Evolutionary conservation across 2,797 vertebrate genomes (phyloP).

Genomic region (Etheostoma nigrum): DNA sequence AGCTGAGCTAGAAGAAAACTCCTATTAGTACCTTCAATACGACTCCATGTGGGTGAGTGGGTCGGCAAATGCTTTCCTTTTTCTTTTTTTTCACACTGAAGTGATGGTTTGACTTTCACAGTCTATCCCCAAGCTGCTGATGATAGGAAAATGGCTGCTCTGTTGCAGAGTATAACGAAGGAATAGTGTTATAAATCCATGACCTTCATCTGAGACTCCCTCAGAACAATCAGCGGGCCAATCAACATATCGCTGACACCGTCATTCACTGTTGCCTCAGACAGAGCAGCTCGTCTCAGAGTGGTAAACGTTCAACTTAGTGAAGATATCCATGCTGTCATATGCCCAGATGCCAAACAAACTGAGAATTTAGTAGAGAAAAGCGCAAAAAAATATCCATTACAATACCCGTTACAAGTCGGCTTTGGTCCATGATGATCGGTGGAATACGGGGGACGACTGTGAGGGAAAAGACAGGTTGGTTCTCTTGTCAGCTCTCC

Average conservation of each 20-base stretch:
- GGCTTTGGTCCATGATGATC: conserved; percentile 64
- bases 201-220: conserved; percentile 39
- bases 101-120: conserved; percentile 40
- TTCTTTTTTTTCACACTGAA: conserved; percentile 20
- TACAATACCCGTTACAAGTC: conserved; percentile 62
- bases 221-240: conserved; percentile 36
- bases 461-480: conserved; percentile 60
- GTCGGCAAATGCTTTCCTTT: not conserved
- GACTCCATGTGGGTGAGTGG: not conserved
- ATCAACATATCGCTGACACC: conserved; percentile 7
- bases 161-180: conserved; percentile 29
- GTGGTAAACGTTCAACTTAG: conserved; percentile 15
- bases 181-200: conserved; percentile 30
- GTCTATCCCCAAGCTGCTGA: conserved; percentile 32
- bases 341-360: conserved; percentile 39
- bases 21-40: not conserved
- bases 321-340: conserved; percentile 11
- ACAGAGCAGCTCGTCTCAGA: conserved; percentile 19
- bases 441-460: conserved; percentile 45
- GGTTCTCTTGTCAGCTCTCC: conserved; percentile 67
- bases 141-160: conserved; percentile 63
- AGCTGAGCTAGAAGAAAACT: not conserved
- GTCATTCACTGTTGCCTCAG: conserved; percentile 15
- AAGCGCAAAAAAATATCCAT: conserved; percentile 67
- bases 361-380: conserved; percentile 49